Evolutionary conservation across 2,888 invertebrate genomes (phyloP).

Genomic region (Barypeithes pellucidus): DNA sequence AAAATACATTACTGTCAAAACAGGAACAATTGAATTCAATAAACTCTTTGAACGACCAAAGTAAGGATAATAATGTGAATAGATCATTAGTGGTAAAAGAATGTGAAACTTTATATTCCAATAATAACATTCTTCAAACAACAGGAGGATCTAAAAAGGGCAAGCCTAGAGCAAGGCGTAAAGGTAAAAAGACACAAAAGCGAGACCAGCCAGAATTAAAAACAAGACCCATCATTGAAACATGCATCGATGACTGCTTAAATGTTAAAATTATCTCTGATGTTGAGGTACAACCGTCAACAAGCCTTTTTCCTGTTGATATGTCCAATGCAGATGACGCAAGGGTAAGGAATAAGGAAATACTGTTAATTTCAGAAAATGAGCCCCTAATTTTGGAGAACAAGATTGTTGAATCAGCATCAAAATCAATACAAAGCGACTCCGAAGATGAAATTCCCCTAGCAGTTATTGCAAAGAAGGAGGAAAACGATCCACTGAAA

Average conservation of each 20-base stretch:
- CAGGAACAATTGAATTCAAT: neutral
- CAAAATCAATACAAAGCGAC: constrained; percentile 42
- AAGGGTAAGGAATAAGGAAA: constrained; percentile 1
- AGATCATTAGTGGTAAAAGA: neutral
- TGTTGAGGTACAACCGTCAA: constrained; percentile 23
- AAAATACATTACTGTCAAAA: neutral
- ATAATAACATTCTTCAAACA: neutral
- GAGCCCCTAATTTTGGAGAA: constrained; percentile 61
- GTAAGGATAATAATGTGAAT: neutral
- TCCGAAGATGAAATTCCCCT: constrained; percentile 58
- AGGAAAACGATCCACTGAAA: constrained; percentile 16
- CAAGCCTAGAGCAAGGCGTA: neutral
- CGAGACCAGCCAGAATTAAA: neutral
- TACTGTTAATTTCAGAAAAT: constrained; percentile 53
- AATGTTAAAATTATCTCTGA: constrained; percentile 22
- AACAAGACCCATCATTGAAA: constrained; percentile 2
- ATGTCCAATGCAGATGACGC: neutral
- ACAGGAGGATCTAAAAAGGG: neutral
- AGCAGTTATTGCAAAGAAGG: constrained; percentile 50
- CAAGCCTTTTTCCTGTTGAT: neutral
- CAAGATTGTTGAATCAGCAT: constrained; percentile 53
- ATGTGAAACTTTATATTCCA: neutral
- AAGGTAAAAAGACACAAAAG: neutral
- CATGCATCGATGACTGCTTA: constrained; percentile 8
- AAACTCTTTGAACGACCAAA: neutral